Evolutionary conservation across 2,888 invertebrate species (phyloP).

Genomic region (Drosophila nr. fundita): DNA sequence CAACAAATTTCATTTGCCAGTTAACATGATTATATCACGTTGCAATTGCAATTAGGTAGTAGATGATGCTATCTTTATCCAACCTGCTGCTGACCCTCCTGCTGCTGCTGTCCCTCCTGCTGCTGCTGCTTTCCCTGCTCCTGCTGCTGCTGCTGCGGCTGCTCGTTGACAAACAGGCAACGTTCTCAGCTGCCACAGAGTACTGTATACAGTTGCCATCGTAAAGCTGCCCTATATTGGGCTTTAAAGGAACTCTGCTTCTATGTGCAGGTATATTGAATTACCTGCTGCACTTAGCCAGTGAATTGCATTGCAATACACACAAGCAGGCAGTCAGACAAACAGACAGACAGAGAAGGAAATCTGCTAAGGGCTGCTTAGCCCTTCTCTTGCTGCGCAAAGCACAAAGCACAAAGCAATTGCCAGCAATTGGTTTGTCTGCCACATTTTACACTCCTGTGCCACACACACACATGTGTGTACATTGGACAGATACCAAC

Average conservation of each 20-base stretch:
- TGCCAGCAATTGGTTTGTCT: constrained; percentile 47
- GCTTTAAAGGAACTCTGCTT: constrained; percentile 48
- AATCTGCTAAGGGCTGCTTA: constrained; percentile 36
- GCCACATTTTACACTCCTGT: constrained; percentile 43
- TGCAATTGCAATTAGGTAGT: constrained; percentile 66
- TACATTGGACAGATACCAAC: not conserved
- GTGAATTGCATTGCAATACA: constrained; percentile 38
- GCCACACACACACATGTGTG: constrained; percentile 13
- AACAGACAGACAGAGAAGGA: not conserved
- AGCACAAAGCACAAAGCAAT: constrained; percentile 40
- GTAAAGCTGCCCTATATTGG: constrained; percentile 7
- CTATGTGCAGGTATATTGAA: constrained; percentile 58
- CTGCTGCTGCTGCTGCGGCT: not conserved
- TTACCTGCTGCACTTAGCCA: constrained; percentile 73
- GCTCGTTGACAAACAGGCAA: not conserved
- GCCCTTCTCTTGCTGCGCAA: constrained; percentile 29
- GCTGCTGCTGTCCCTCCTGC: not conserved
- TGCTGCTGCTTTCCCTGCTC: not conserved
- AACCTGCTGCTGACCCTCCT: not conserved
- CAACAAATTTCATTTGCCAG: constrained; percentile 67
- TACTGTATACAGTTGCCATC: not conserved
- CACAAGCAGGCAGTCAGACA: not conserved
- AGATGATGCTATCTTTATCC: constrained; percentile 6
- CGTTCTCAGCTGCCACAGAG: not conserved
- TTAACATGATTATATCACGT: constrained; percentile 68